Conservation (phyloP, 2,888 invertebrate species). For the Drosophila colorata region DNA sequence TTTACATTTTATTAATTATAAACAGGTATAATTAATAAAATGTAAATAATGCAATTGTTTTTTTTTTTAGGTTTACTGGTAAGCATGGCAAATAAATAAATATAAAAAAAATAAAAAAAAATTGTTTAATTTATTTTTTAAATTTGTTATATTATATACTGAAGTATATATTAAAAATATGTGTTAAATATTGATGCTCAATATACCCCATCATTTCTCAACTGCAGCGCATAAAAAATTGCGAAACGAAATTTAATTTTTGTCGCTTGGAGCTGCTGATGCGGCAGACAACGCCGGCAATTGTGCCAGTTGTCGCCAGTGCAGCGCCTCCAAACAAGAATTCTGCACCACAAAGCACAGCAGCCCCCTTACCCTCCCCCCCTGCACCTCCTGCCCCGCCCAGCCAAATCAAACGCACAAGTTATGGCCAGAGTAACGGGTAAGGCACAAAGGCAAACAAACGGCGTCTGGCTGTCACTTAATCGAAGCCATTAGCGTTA, state of each 20-base stretch:
- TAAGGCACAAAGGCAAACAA: conserved; percentile 65
- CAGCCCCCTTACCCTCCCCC: conserved; percentile 2
- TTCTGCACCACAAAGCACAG: conserved; percentile 27
- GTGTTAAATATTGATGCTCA: not conserved
- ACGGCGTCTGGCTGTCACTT: conserved; percentile 80
- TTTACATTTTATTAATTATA: no score
- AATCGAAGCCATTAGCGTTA: conserved; percentile 80
- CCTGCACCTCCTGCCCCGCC: not conserved
- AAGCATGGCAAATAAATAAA: no score
- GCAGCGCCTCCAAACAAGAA: conserved; percentile 1
- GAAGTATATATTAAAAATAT: no score
- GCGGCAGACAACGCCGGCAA: conserved; percentile 42
- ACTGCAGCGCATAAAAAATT: conserved; percentile 25
- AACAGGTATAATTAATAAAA: no score
- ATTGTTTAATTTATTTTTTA: no score
- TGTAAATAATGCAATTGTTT: no score
- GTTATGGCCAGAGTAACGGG: conserved; percentile 44
- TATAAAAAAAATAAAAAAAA: no score
- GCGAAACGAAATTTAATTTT: conserved; percentile 54
- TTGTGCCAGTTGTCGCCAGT: conserved; percentile 37
- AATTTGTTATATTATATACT: no score
- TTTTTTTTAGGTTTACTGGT: no score
- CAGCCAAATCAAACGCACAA: conserved; percentile 36
- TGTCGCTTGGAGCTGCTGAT: conserved; percentile 45
- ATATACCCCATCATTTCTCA: conserved; percentile 10